Evolutionary conservation across 2,888 invertebrate species (phyloP), one percentile per base, ranked within the genome.

Genomic region (Drosophila mimetica): DNA sequence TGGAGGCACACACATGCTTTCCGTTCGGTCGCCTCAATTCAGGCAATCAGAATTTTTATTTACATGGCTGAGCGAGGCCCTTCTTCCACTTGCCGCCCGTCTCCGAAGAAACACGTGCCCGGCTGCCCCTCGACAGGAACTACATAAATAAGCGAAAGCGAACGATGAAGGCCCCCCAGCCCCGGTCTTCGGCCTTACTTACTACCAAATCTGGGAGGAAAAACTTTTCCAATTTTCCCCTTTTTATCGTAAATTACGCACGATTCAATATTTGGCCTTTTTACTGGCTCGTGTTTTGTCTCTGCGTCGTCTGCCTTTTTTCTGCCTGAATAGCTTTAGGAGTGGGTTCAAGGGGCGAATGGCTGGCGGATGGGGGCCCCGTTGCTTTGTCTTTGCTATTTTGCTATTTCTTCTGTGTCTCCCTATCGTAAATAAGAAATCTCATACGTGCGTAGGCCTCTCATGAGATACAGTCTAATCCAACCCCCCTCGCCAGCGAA

Each of bases 171-270:
- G 11, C 7, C 39, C 39, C 41, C 32, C 16, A 20, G 36, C 7
- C 44, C 32, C 25, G 28, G 61, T 67, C 58, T 46, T 55, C 39
- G 20, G 47, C 14, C 51, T 36, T 52, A 37, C 55, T 51, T 57
- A 57, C 52, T 36, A 46, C 34, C 14, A 59, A 59, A 44, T 59
- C 59, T 37, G 37, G 30, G n/a, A 6, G 16, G 30, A 53, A 53
- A 87, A 87, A 88, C 88, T 89, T 88, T 88, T 88, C 89, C 89
- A 88, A 88, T 88, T 88, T 88, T 89, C 88, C 87, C 89, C 89
- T 89, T 88, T 88, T 89, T 89, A 89, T 88, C 88, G 88, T 86
- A 86, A 86, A 86, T 86, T 86, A 88, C 86, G 86, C 86, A 80
- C 86, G 81, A 86, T 88, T 86, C 88, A 86, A 86, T 88, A 86